Conservation (phyloP, 2,113 vertebrate species). For the Caretta caretta region DNA sequence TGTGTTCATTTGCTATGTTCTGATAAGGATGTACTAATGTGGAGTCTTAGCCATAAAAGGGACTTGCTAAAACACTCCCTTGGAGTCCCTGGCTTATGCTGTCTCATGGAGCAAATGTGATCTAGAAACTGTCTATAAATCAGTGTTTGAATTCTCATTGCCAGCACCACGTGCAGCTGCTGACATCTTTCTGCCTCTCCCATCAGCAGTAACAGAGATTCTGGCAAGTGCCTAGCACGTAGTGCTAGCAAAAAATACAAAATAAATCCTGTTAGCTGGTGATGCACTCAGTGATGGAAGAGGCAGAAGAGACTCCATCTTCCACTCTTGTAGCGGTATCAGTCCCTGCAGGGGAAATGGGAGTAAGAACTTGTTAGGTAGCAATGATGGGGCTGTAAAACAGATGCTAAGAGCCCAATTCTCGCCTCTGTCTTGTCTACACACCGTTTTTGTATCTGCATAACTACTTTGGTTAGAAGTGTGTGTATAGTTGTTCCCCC, state of each 20-base stretch:
- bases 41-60: not conserved
- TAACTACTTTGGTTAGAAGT: not conserved
- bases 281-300: not conserved
- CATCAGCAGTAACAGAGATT: not conserved
- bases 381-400: not conserved
- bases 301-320: not conserved
- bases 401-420: not conserved
- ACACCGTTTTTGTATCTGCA: not conserved
- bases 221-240: not conserved
- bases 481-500: not conserved
- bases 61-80: not conserved
- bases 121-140: not conserved
- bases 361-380: not conserved
- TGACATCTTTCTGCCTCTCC: not conserved
- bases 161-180: rapidly evolving
- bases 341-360: not conserved
- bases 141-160: not conserved
- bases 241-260: not conserved
- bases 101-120: not conserved
- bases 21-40: not conserved
- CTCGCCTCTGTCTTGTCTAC: not conserved
- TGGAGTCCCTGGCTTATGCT: not conserved
- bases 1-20: not conserved
- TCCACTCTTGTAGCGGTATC: not conserved
- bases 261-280: not conserved